Base-by-base conservation (phyloP, 2,888 invertebrate species). In the Anticlea derivata region DNA sequence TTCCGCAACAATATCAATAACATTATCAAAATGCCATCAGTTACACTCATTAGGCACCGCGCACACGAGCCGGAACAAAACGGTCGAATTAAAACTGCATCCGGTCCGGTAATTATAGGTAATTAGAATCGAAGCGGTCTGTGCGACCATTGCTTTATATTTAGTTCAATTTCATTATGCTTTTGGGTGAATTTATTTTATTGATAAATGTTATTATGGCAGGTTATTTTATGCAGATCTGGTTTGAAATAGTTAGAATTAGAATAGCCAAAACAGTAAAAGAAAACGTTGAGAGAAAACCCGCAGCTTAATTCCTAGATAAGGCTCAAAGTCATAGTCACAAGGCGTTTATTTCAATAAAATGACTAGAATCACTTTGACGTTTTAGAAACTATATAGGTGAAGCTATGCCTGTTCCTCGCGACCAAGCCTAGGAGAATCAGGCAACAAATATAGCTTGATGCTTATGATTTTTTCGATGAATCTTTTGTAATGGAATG, bases 51-150 rank as follows among this genome's bases (percentile, higher is more conserved):
- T 84, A 78, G 78, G 72, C 68, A 60, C 64, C 65, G 68, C 65
- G 68, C 65, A 59, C 49, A 60, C 58, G 46, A 49, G 60, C 68
- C 67, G 70, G 70, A 73, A 77, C 80, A 74, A 76, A 80, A 81
- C 77, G 78, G 78, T 66, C 75, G 82, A 83, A 83, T 85, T 85
- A 85, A 86, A 86, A 85, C 80, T 85, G 85, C 84, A 83, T 83
- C 72, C 71, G 68, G 66, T 63, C 77, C 80, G 78, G 78, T 82
- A 83, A 85, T 83, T 82, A 83, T 77, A 70, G 73, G 79, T 80
- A 84, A 85, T 85, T 83, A 83, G 84, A 83, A 76, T 77, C 73
- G 70, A 73, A 74, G 78, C 69, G 74, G 72, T 76, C 67, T 64
- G 71, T 69, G 67, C 60, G 35, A 47, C 66, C 68, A 63, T 70